Percentiles rank a stretch among this genome's conserved stretches.
Evolutionary conservation across 1,140 invertebrate genomes (phyloP).

Genomic region (Scylla paramamosain): DNA sequence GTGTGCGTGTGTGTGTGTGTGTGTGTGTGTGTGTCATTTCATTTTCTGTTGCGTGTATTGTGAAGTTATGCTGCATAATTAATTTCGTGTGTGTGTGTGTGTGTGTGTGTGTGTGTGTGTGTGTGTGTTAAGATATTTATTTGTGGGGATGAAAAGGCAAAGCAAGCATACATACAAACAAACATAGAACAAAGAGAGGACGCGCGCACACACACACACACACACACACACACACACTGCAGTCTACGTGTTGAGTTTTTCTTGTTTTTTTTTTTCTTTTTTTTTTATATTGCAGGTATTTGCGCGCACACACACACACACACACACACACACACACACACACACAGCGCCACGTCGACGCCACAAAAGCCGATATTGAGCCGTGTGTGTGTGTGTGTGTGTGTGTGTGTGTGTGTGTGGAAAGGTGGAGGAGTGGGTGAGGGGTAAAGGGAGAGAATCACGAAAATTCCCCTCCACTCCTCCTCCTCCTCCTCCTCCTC

Average conservation of each 20-base stretch:
- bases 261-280: too few species aligned
- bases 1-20: too few species aligned
- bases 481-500: neutral
- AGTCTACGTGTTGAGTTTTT: too few species aligned
- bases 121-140: neutral
- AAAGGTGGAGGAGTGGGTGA: neutral
- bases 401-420: constrained; percentile 10
- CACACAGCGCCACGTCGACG: neutral
- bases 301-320: neutral
- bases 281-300: too few species aligned
- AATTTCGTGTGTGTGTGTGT: neutral
- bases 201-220: too few species aligned
- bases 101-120: constrained; percentile 20
- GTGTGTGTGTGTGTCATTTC: neutral
- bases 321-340: constrained; percentile 20
- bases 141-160: neutral
- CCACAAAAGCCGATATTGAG: constrained; percentile 21
- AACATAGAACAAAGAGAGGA: neutral
- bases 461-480: neutral
- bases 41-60: too few species aligned
- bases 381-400: constrained; percentile 17
- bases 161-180: neutral
- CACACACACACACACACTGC: too few species aligned
- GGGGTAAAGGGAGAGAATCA: neutral
- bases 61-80: too few species aligned